Evolutionary conservation across 2,888 invertebrate genomes (phyloP).

Genomic region (Dermolepida albohirtum): DNA sequence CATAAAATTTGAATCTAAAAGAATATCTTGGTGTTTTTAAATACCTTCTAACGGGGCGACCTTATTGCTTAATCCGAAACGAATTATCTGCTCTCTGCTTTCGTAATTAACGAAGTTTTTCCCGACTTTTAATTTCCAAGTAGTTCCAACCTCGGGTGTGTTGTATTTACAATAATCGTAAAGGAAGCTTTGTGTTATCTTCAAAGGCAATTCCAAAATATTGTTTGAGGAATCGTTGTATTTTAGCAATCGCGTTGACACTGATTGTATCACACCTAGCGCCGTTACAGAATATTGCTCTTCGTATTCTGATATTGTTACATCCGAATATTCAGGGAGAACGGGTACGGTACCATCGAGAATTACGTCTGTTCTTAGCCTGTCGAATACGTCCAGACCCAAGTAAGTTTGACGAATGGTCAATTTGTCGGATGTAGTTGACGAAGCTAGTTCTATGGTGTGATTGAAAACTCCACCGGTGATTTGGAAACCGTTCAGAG

Average conservation of each 20-base stretch:
- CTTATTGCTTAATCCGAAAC: slow-evolving; percentile 88
- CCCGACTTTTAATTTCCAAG: slow-evolving; percentile 75
- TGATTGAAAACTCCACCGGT: slow-evolving; percentile 92
- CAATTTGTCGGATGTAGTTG: slow-evolving; percentile 79
- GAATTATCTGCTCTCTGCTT: slow-evolving; percentile 82
- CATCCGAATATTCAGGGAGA: slow-evolving; percentile 71
- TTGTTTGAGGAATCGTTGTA: slow-evolving; percentile 61
- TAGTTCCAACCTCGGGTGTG: slow-evolving; percentile 67
- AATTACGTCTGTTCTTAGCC: slow-evolving; percentile 81
- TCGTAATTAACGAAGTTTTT: slow-evolving; percentile 88
- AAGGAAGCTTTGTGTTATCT: slow-evolving; percentile 80
- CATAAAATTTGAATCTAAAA: slow-evolving; percentile 18
- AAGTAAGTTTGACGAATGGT: slow-evolving; percentile 82
- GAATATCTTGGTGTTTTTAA: slow-evolving; percentile 29
- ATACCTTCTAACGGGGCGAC: slow-evolving; percentile 74
- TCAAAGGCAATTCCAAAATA: slow-evolving; percentile 71
- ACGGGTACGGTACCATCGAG: slow-evolving; percentile 86
- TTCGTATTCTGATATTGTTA: slow-evolving; percentile 83
- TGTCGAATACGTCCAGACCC: slow-evolving; percentile 92
- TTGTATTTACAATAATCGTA: slow-evolving; percentile 74
- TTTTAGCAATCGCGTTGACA: slow-evolving; percentile 67
- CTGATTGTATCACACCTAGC: slow-evolving; percentile 72
- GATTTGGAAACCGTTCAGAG: slow-evolving; percentile 90
- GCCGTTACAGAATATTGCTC: slow-evolving; percentile 83
- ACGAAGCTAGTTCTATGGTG: slow-evolving; percentile 82